phyloP scores from a whole-genome alignment of 2,888 invertebrate species.

The Stramonita haemastoma region DNA sequence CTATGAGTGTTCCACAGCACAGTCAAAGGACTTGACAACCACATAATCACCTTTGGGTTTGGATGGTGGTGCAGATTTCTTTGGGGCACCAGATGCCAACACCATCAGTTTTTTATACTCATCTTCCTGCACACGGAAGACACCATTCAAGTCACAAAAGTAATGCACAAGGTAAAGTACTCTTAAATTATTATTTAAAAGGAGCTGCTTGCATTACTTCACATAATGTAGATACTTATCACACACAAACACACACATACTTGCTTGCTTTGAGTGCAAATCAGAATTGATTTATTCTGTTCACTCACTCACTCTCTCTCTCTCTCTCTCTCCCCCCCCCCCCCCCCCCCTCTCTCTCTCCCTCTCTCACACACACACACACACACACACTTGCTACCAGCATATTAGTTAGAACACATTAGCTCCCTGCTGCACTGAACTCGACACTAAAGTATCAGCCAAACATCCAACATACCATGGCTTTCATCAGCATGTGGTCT shows the following conservation, averaged over 20 bases:
- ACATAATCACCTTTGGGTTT: conserved; percentile 32
- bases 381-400: not conserved
- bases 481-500: conserved; percentile 22
- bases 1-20: no score
- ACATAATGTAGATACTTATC: not conserved
- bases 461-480: conserved; percentile 28
- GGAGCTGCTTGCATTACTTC: not conserved
- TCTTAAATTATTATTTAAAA: not conserved
- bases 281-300: not conserved
- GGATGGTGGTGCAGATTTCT: conserved; percentile 10
- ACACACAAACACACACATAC: not conserved
- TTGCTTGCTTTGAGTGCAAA: not conserved
- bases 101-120: conserved; percentile 35
- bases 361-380: not conserved
- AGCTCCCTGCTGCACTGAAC: not conserved
- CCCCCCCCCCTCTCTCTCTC: no score
- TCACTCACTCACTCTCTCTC: no score
- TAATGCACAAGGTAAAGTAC: not conserved
- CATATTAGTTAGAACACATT: conserved; percentile 1
- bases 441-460: not conserved
- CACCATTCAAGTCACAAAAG: not conserved
- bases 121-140: conserved; percentile 22
- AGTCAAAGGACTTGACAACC: not conserved
- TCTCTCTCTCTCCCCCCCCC: no score
- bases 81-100: not conserved